Conservation (phyloP, 2,888 invertebrate species). For the Cactoblastis cactorum region DNA sequence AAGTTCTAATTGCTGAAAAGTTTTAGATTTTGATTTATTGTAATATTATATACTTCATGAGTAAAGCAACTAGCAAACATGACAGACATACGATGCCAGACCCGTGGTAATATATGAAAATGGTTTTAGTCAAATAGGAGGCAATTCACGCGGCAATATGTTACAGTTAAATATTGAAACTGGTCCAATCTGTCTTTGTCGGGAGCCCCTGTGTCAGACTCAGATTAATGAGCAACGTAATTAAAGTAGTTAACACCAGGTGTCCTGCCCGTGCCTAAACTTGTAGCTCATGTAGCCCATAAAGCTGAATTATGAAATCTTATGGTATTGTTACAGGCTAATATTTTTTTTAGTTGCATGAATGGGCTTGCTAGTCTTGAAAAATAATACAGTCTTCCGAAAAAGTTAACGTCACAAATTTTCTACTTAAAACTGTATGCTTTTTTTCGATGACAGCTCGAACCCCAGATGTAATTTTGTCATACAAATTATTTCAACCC, state of each 20-base stretch:
- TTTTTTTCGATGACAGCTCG: too few species aligned
- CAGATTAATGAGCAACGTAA: slow-evolving; percentile 63
- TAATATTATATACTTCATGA: neutral
- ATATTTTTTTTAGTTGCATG: too few species aligned
- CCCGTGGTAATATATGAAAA: slow-evolving; percentile 1
- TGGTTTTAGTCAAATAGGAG: slow-evolving; percentile 8
- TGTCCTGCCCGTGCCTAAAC: slow-evolving; percentile 30
- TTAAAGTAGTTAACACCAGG: slow-evolving; percentile 69
- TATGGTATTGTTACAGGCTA: too few species aligned
- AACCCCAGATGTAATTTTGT: too few species aligned
- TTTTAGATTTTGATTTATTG: too few species aligned
- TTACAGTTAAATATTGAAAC: slow-evolving; percentile 43
- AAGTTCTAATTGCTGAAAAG: too few species aligned
- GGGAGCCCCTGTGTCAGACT: slow-evolving; percentile 51
- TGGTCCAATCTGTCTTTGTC: slow-evolving; percentile 60
- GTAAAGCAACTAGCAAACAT: neutral
- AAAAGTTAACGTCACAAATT: too few species aligned
- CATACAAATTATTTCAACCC: too few species aligned
- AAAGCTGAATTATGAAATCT: too few species aligned
- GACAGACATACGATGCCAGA: neutral
- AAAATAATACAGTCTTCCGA: too few species aligned
- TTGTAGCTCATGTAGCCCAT: neutral
- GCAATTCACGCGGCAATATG: slow-evolving; percentile 15
- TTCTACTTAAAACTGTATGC: too few species aligned
- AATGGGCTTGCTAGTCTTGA: too few species aligned